These are phyloP conservation scores for Labeo catla DNA, from an alignment of 2,113 vertebrate species.

Conservation along the genomic window DNA sequence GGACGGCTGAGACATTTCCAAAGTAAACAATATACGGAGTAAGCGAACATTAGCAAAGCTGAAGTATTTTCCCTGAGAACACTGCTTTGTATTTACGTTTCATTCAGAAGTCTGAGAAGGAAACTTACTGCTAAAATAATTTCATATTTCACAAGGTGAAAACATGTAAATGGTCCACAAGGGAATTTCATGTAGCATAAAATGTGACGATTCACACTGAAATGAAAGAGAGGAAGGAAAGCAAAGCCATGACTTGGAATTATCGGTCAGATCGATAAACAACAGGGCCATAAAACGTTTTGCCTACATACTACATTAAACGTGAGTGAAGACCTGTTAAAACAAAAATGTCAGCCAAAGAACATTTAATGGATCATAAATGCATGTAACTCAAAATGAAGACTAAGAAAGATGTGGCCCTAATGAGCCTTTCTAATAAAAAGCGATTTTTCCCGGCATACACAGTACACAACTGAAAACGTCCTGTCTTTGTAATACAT, in stretches of 20 bases:
- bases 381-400: not conserved
- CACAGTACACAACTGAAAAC: constrained; percentile 68
- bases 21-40: not conserved
- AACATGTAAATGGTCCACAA: not conserved
- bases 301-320: not conserved
- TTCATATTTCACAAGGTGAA: not conserved
- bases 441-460: constrained; percentile 59
- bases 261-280: not conserved
- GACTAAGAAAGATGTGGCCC: not conserved
- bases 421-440: constrained; percentile 1
- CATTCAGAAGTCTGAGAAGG: not conserved
- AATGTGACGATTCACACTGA: not conserved
- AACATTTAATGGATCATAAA: constrained; percentile 14
- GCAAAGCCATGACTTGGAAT: not conserved
- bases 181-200: not conserved
- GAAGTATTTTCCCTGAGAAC: constrained; percentile 53
- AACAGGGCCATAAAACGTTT: not conserved
- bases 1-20: not conserved
- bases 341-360: not conserved
- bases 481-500: constrained; percentile 48
- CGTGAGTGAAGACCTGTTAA: not conserved
- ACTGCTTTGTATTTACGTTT: not conserved
- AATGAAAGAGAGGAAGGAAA: not conserved
- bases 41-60: constrained; percentile 31
- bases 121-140: not conserved